Evolutionary conservation across 2,797 vertebrate genomes (phyloP).

Genomic region (Syngnathus acus): DNA sequence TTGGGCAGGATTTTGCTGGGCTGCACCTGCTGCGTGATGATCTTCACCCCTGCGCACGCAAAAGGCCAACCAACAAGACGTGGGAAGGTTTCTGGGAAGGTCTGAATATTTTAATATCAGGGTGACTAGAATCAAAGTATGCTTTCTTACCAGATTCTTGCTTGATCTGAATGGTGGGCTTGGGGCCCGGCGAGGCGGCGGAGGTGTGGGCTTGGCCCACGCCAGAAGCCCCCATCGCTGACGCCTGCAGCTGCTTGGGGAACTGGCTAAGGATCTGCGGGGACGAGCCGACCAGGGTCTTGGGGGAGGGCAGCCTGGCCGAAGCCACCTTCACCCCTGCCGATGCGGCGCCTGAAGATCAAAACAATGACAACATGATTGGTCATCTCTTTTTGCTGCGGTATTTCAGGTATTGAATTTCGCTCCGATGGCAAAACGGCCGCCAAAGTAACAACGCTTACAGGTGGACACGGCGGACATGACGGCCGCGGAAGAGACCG

Average conservation of each 20-base stretch:
- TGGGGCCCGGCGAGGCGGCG: slow-evolving; percentile 71
- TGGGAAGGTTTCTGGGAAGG: no score
- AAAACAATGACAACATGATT: background rate
- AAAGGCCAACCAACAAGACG: no score
- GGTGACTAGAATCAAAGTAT: no score
- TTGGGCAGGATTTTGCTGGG: slow-evolving; percentile 99
- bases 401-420: background rate
- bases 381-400: background rate
- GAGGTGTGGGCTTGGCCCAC: slow-evolving; percentile 59
- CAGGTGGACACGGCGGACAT: slow-evolving; percentile 91
- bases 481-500: slow-evolving; percentile 88
- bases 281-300: slow-evolving; percentile 81
- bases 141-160: slow-evolving; percentile 85
- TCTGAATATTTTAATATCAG: background rate
- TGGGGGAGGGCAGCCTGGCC: slow-evolving; percentile 87
- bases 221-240: slow-evolving; percentile 61
- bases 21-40: slow-evolving; percentile 98
- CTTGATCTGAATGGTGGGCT: slow-evolving; percentile 98
- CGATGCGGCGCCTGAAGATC: slow-evolving; percentile 70
- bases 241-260: slow-evolving; percentile 82
- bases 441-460: slow-evolving; percentile 38
- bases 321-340: slow-evolving; percentile 87
- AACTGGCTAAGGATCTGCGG: slow-evolving; percentile 93
- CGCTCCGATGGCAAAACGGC: no score
- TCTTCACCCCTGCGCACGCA: slow-evolving; percentile 84